A percentile compares a stretch with the other conserved stretches of the same genome.
Conservation (phyloP, 2,888 invertebrate species). For the Amiota minor region DNA sequence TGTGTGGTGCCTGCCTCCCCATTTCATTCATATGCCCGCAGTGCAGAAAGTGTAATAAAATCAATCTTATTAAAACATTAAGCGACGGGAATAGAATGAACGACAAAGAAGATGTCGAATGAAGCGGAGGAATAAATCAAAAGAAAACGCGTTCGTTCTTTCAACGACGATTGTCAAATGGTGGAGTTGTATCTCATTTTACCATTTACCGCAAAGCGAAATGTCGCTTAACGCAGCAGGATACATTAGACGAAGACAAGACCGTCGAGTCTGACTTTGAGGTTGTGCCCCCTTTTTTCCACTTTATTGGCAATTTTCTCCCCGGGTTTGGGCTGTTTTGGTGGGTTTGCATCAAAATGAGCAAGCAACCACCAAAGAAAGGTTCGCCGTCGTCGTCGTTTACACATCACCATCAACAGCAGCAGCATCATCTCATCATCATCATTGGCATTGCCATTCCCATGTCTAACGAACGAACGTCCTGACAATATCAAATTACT, state of each 20-base stretch:
- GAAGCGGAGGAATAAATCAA: conserved; percentile 57
- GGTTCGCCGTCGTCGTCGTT: not conserved
- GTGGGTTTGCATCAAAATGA: conserved; percentile 11
- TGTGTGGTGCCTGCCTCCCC: not conserved
- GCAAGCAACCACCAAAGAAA: conserved; percentile 23
- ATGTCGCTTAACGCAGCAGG: conserved; percentile 66
- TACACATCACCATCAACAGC: not conserved
- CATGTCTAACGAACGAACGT: not conserved
- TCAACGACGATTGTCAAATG: conserved; percentile 4
- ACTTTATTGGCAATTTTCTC: conserved; percentile 63
- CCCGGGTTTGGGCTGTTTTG: not conserved
- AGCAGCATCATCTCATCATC: not conserved
- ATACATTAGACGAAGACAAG: conserved; percentile 27
- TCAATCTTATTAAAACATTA: conserved; percentile 71
- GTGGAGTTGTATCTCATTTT: not conserved
- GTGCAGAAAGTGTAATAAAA: conserved; percentile 63
- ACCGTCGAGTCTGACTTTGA: not conserved
- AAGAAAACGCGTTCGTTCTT: conserved; percentile 39
- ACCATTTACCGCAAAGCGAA: conserved; percentile 40
- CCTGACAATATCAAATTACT: conserved; percentile 40
- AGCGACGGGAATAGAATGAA: conserved; percentile 47
- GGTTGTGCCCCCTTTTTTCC: conserved; percentile 29
- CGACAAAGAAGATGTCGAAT: conserved; percentile 45
- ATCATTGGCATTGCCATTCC: not conserved
- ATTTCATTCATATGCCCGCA: conserved; percentile 4